These are phyloP conservation scores for Thrips palmi DNA, from an alignment of 1,140 invertebrate species.

Conservation along the genomic window DNA sequence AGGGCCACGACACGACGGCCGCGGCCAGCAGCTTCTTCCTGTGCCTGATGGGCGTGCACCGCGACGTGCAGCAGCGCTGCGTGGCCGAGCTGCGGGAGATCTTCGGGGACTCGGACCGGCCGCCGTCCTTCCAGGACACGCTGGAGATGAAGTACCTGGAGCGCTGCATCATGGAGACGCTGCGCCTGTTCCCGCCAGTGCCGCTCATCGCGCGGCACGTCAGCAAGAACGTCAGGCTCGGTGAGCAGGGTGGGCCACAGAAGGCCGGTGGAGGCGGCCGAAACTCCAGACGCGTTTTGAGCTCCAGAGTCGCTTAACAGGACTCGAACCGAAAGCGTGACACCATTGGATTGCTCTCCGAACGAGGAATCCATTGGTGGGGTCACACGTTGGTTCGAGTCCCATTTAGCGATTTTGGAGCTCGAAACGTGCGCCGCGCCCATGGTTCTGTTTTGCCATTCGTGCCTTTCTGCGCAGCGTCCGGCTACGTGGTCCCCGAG, in stretches of 20 bases:
- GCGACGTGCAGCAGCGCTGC: constrained; percentile 52
- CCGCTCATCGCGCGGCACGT: constrained; percentile 56
- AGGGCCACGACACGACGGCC: constrained; percentile 84
- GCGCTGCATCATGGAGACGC: constrained; percentile 61
- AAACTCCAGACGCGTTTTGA: too few relatives aligned
- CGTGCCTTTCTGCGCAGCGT: too few relatives aligned
- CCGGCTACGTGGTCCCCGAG: constrained; percentile 34
- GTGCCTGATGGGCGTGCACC: constrained; percentile 60
- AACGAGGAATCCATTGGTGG: too few relatives aligned
- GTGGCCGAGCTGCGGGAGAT: constrained; percentile 66
- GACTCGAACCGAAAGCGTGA: too few relatives aligned
- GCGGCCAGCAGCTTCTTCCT: constrained; percentile 69
- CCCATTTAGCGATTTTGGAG: too few relatives aligned
- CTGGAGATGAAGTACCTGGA: constrained; percentile 70
- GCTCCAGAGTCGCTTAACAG: too few relatives aligned
- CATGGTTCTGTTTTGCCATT: too few relatives aligned
- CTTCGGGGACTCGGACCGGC: constrained; percentile 57
- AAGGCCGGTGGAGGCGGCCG: too few relatives aligned
- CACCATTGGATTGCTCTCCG: too few relatives aligned
- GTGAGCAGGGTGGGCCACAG: constrained; percentile 28
- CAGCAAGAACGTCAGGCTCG: constrained; percentile 44
- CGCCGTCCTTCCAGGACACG: constrained; percentile 54
- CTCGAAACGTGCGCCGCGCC: too few relatives aligned
- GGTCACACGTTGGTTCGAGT: too few relatives aligned
- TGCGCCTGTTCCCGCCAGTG: constrained; percentile 71